Evolutionary conservation across 2,797 vertebrate species (phyloP).

Genomic region (Agapornis canus): DNA sequence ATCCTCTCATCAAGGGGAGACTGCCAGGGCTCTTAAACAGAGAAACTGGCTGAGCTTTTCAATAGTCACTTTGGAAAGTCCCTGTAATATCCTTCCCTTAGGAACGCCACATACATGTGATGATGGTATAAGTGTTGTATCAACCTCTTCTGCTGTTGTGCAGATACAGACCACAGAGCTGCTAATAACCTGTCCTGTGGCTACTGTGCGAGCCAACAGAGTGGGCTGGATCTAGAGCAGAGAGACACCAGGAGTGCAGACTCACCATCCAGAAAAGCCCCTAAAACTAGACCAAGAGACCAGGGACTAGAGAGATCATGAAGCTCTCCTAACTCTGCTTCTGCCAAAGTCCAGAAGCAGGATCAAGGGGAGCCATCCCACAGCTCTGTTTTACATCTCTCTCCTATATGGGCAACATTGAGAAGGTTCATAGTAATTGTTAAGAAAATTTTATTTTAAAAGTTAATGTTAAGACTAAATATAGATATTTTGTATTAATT

Average conservation of each 20-base stretch:
- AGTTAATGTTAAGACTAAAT: background rate
- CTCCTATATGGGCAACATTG: background rate
- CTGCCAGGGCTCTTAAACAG: background rate
- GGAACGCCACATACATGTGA: no score
- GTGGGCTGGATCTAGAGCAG: background rate
- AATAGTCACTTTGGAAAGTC: background rate
- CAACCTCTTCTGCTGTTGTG: background rate
- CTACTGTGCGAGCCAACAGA: background rate
- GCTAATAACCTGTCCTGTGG: background rate
- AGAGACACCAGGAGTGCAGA: fast-evolving
- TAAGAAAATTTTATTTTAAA: background rate
- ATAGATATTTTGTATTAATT: background rate
- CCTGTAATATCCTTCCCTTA: background rate
- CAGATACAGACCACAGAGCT: background rate
- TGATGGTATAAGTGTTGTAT: background rate
- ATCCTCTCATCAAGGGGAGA: background rate
- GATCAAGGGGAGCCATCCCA: background rate
- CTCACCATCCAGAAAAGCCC: background rate
- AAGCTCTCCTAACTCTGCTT: background rate
- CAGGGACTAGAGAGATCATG: background rate
- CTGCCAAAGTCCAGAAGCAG: background rate
- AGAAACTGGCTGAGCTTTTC: background rate
- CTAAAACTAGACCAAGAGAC: background rate
- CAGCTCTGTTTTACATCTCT: background rate
- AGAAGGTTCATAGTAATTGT: background rate